These are phyloP conservation scores for Falco concolor DNA, from an alignment of 2,797 vertebrate genomes.

Conservation along the genomic window DNA sequence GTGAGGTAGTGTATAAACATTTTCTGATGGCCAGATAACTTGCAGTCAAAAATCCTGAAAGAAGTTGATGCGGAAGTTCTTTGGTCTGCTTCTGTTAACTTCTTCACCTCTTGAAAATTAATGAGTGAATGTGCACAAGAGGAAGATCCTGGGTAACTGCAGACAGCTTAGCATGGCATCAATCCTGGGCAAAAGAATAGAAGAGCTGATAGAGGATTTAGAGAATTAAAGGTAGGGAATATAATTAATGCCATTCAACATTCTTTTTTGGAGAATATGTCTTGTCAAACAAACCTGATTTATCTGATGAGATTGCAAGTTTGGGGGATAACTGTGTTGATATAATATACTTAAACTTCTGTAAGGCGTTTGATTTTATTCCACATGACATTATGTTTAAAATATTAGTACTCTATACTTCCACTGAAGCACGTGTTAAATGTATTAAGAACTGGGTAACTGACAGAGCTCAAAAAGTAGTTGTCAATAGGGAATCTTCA, in stretches of 20 bases:
- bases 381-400: slow-evolving; percentile 59
- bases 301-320: slow-evolving; percentile 55
- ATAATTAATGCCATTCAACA: slow-evolving; percentile 63
- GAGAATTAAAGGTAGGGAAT: slow-evolving; percentile 50
- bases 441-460: slow-evolving; percentile 16
- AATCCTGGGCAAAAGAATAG: slow-evolving; percentile 34
- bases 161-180: slow-evolving; percentile 22
- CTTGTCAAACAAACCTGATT: slow-evolving; percentile 61
- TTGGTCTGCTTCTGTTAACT: not conserved
- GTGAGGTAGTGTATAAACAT: not conserved
- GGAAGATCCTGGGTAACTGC: not conserved
- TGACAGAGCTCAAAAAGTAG: slow-evolving; percentile 54
- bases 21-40: not conserved
- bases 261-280: slow-evolving; percentile 47
- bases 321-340: slow-evolving; percentile 44
- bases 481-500: slow-evolving; percentile 56
- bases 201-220: slow-evolving; percentile 20
- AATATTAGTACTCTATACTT: slow-evolving; percentile 58
- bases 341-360: slow-evolving; percentile 43
- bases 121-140: fast-evolving
- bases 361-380: slow-evolving; percentile 64
- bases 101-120: not conserved
- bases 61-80: not conserved
- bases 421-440: slow-evolving; percentile 12
- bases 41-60: not conserved